Conservation (phyloP, 2,113 vertebrate genomes). For the Podocnemis expansa region DNA sequence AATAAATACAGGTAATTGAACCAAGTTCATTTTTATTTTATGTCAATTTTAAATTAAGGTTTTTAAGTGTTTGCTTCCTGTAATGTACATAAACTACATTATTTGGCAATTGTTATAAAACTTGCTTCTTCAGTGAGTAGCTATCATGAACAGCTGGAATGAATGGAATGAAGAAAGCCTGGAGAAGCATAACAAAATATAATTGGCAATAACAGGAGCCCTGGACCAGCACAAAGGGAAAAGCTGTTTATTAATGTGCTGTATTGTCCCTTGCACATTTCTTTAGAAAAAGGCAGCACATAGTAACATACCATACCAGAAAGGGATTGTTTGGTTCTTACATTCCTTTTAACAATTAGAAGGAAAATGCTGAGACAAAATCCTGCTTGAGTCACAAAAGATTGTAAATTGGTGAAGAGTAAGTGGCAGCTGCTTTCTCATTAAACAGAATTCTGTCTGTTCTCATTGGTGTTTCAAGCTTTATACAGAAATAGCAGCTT, state of each 20-base stretch:
- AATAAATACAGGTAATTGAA: background rate
- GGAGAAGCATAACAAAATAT: background rate
- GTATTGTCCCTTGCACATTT: background rate
- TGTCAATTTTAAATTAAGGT: background rate
- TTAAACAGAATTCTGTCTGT: background rate
- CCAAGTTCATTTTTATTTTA: background rate
- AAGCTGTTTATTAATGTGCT: background rate
- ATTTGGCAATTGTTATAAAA: background rate
- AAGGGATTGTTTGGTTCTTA: background rate
- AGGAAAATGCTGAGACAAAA: background rate
- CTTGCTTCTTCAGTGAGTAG: background rate
- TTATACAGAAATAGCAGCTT: background rate
- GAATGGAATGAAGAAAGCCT: background rate
- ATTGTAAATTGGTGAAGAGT: accelerated
- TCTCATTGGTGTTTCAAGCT: background rate
- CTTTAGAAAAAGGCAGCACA: background rate
- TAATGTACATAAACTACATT: background rate
- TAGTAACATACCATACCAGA: background rate
- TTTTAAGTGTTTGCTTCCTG: background rate
- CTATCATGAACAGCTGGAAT: background rate
- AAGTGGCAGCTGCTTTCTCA: background rate
- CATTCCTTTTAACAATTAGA: background rate
- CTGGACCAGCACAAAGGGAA: background rate
- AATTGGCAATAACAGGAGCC: background rate
- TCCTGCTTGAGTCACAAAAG: background rate